Percentiles rank a stretch among this genome's conserved stretches.
phyloP scores from a whole-genome alignment of 2,797 vertebrate species.

The Crenichthys baileyi region DNA sequence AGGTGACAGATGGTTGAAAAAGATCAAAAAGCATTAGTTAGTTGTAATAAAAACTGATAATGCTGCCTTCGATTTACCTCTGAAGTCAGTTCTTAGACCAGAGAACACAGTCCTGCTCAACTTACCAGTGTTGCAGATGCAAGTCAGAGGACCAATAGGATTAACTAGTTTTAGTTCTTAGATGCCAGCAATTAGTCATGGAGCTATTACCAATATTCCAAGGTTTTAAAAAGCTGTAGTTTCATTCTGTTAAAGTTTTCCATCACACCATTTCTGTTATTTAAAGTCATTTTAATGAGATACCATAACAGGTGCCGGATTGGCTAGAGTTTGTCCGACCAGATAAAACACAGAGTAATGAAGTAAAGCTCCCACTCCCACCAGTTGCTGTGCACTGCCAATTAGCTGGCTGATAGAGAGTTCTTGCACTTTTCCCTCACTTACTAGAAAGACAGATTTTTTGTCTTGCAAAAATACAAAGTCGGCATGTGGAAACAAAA shows the following conservation, averaged over 20 bases:
- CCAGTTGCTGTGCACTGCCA: background rate
- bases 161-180: background rate
- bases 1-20: constrained; percentile 60
- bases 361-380: background rate
- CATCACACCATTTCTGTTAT: background rate
- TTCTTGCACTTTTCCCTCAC: background rate
- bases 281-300: background rate
- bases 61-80: background rate
- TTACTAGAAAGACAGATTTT: background rate
- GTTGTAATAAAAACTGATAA: background rate
- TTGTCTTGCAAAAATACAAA: background rate
- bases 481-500: background rate
- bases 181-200: background rate
- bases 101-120: background rate
- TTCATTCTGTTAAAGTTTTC: background rate
- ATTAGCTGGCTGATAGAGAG: background rate
- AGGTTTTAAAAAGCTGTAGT: background rate
- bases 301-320: background rate
- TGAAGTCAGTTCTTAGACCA: background rate
- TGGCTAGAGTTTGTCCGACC: background rate
- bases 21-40: constrained; percentile 32
- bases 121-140: background rate
- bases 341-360: background rate
- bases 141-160: background rate
- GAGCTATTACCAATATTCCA: background rate